phyloP scores from a whole-genome alignment of 1,140 invertebrate species.

The Cardiocondyla obscurior region DNA sequence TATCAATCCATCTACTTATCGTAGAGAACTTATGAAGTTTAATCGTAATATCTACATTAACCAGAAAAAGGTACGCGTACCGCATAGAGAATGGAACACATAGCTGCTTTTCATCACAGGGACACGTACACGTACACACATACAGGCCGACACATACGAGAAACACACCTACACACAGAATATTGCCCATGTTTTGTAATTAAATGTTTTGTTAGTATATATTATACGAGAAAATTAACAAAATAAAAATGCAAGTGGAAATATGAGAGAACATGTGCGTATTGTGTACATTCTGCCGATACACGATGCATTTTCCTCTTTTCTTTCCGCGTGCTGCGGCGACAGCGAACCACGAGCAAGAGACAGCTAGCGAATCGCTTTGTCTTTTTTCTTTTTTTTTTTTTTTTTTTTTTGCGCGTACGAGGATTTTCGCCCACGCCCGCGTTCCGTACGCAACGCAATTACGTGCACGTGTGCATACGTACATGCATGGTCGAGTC shows the following conservation, averaged over 20 bases:
- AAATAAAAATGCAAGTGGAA: slow-evolving; percentile 78
- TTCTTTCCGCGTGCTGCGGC: not conserved
- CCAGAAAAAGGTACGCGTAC: slow-evolving; percentile 69
- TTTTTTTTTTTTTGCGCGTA: slow-evolving; percentile 38
- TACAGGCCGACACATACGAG: slow-evolving; percentile 36
- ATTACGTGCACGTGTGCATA: not conserved
- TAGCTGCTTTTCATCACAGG: slow-evolving; percentile 73
- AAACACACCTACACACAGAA: slow-evolving; percentile 63
- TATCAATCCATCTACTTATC: slow-evolving; percentile 78
- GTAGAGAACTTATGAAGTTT: slow-evolving; percentile 77
- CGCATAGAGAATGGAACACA: slow-evolving; percentile 65
- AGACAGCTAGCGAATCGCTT: slow-evolving; percentile 39
- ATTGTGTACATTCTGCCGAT: slow-evolving; percentile 11
- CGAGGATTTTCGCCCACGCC: slow-evolving; percentile 29
- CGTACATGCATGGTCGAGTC: not conserved
- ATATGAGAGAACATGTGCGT: slow-evolving; percentile 50
- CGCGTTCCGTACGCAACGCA: not conserved
- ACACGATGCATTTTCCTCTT: not conserved
- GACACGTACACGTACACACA: slow-evolving; percentile 45
- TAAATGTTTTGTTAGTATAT: slow-evolving; percentile 82
- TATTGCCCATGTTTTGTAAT: slow-evolving; percentile 78
- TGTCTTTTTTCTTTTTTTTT: slow-evolving; percentile 23
- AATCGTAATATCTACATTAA: slow-evolving; percentile 78
- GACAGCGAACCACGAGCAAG: slow-evolving; percentile 25
- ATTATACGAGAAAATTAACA: slow-evolving; percentile 80